Evolutionary conservation across 2,888 invertebrate genomes (phyloP), one percentile per base, ranked within the genome.

Genomic region (Cantharis rustica): DNA sequence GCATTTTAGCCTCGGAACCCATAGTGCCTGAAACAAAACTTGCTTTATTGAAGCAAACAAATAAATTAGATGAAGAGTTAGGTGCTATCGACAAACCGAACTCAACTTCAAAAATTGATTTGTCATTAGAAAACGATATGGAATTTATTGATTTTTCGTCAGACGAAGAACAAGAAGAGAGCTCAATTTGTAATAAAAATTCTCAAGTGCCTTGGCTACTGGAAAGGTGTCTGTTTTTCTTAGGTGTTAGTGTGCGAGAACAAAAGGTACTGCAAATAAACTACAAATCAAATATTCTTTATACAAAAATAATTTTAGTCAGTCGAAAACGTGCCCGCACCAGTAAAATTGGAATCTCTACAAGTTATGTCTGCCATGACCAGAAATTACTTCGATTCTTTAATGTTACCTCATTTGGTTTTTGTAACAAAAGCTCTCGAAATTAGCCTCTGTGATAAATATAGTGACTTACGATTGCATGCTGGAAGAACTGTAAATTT

Each of bases 291-390:
- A n/a, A 47, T 47, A n/a, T 47, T 47, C n/a, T n/a, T 47, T 11
- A n/a, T n/a, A 47, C 47, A 3, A 7, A 47, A 4, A 47, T 7
- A 23, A 62, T 61, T 72, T 27, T 47, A 76, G 71, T 61, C 66
- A 31, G 16, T 47, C 26, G 79, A 77, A 66, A 70, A 71, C 64
- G 88, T 90, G n/a, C 88, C 90, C 0, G 91, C 93, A 15, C 93
- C 95, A 16, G 91, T 96, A 68, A 91, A 95, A 77, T 88, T 95
- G 16, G 95, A 96, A 87, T 94, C 95, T 13, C 89, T 96, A 0
- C 95, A 95, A 89, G 91, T 95, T 1, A 82, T 94, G 0, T 91
- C 92, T 0, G 91, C 91, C 0, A 90, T 93, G 84, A 90, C 90
- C 1, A 89, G 91, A 75, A 90, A 91, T 76, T 92, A 93, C 84